Conservation (phyloP, 2,888 invertebrate genomes). For the Meganola albula region DNA sequence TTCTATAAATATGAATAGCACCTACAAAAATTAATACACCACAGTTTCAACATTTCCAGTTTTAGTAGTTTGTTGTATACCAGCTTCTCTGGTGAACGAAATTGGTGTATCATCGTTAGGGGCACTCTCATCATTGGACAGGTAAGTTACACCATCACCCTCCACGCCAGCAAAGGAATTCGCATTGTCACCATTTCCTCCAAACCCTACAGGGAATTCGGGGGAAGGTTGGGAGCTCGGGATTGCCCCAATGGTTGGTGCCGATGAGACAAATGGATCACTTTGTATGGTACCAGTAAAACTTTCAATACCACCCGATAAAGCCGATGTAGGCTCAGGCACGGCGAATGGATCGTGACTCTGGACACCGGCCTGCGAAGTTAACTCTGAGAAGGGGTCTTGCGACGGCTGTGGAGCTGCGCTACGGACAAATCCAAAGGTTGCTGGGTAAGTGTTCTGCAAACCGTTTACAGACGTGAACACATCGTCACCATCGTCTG, state of each 20-base stretch:
- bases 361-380: slow-evolving; percentile 41
- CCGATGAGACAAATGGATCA: slow-evolving; percentile 38
- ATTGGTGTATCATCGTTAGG: slow-evolving; percentile 46
- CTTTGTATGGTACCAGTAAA: slow-evolving; percentile 40
- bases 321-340: slow-evolving; percentile 39
- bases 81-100: slow-evolving; percentile 55
- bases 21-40: slow-evolving; percentile 43
- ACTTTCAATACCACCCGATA: slow-evolving; percentile 36
- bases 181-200: slow-evolving; percentile 34
- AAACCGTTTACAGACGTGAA: slow-evolving; percentile 52
- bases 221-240: slow-evolving; percentile 35
- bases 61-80: slow-evolving; percentile 54
- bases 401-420: slow-evolving; percentile 39
- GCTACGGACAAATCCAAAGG: slow-evolving; percentile 48
- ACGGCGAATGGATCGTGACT: slow-evolving; percentile 44
- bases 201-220: slow-evolving; percentile 39
- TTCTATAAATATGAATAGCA: too few relatives aligned
- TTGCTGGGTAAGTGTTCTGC: slow-evolving; percentile 52
- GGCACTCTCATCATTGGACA: slow-evolving; percentile 34
- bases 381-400: slow-evolving; percentile 44
- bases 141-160: slow-evolving; percentile 30
- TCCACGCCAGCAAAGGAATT: slow-evolving; percentile 43
- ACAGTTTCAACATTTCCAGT: slow-evolving; percentile 57
- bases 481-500: slow-evolving; percentile 53
- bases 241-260: slow-evolving; percentile 32